Conservation (phyloP, 2,113 vertebrate species). For the Sphyrna mokarran region DNA sequence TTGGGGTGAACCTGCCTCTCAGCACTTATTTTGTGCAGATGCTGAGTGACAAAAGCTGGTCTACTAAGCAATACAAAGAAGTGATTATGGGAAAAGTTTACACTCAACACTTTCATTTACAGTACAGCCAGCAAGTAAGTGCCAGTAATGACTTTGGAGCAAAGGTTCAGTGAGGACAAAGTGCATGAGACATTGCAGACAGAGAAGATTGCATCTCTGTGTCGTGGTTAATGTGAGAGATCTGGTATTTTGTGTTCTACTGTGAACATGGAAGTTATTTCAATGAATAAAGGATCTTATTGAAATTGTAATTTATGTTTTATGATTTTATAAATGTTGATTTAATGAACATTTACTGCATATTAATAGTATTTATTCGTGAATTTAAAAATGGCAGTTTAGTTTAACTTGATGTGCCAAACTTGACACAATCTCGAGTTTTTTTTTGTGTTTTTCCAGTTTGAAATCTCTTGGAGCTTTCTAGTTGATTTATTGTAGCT, state of each 20-base stretch:
- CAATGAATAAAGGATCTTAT: not conserved
- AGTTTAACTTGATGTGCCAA: not conserved
- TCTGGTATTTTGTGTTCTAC: not conserved
- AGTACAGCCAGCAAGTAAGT: not conserved
- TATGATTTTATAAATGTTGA: not conserved
- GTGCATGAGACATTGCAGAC: not conserved
- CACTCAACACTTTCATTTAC: not conserved
- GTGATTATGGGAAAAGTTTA: not conserved
- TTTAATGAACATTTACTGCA: not conserved
- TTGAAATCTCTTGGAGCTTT: not conserved
- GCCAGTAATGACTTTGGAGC: not conserved
- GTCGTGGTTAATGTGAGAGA: not conserved
- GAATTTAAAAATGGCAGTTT: not conserved
- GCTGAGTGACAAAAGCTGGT: not conserved
- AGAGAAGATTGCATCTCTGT: not conserved
- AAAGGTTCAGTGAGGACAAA: not conserved
- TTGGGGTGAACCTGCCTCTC: not conserved
- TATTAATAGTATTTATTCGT: not conserved
- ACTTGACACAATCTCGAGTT: not conserved
- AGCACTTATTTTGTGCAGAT: not conserved
- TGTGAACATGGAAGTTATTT: not conserved
- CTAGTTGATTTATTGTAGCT: not conserved
- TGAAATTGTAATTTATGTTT: not conserved
- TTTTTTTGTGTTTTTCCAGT: not conserved
- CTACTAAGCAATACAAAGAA: not conserved